Base-by-base conservation (phyloP, 2,888 invertebrate species). In the Priocnemis perturbator region DNA sequence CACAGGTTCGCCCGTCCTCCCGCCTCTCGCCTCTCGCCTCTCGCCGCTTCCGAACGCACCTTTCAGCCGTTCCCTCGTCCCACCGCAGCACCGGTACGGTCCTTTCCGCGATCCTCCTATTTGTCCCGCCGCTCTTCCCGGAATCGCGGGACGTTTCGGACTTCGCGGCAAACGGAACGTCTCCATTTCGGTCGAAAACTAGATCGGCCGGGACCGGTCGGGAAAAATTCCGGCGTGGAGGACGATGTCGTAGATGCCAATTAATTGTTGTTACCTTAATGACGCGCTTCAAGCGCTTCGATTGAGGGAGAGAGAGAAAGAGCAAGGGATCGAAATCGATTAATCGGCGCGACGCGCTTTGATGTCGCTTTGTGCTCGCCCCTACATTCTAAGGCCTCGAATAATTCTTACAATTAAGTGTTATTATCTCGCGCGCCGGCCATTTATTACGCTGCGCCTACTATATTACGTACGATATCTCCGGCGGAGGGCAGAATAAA, bases 41-140 rank as follows among this genome's bases (percentile, higher is more conserved):
- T 64, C 64, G 23, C n/a, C 44, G 21, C 23, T 48, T 61, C 26
- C 48, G 26, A 64, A 61, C 64, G 64, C 48, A 62, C 62, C 64
- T 48, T 59, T 50, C 47, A n/a, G 50, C 14, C 20, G 17, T 50
- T 4, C 20, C 19, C 7, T 50, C n/a, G n/a, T 20, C 17, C 11
- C 1, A 19, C 14, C 50, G 20, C n/a, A n/a, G 5, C 17, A 15
- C 20, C 50, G n/a, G 19, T 50, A 20, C 50, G 7, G 50, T 7
- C 50, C 17, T 20, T 50, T 50, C 19, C 50, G 20, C 58, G 30
- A 37, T 58, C 30, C 21, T 21, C 45, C 45, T 21, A 21, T 20
- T 58, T 58, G 21, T 20, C 37, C 4, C 21, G 15, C 9, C 23
- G 17, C 19, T 45, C 2, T 45, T 45, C 15, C 45, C 37, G 37